phyloP scores from a whole-genome alignment of 1,140 invertebrate genomes.

The Agrypnia vestita region DNA sequence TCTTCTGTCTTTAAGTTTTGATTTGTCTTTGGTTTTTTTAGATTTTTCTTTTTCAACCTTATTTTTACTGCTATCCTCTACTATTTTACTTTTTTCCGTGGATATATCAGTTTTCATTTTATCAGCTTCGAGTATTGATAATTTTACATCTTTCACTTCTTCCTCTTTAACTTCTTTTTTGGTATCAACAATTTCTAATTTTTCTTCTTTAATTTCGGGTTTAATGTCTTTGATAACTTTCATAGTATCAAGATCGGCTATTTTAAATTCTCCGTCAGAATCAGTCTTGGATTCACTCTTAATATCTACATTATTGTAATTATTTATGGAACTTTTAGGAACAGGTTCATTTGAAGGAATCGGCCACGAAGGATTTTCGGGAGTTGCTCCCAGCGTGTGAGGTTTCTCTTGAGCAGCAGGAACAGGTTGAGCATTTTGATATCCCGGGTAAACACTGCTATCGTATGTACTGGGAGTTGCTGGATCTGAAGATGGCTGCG shows the following conservation, averaged over 20 bases:
- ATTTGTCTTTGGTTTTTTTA: conserved; percentile 62
- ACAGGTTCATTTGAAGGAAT: conserved; percentile 29
- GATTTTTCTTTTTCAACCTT: conserved; percentile 66
- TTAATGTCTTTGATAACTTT: conserved; percentile 74
- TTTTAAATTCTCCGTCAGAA: conserved; percentile 73
- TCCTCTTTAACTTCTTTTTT: conserved; percentile 46
- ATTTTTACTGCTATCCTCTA: conserved; percentile 57
- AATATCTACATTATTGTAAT: conserved; percentile 62
- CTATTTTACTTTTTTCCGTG: not conserved
- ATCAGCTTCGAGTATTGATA: conserved; percentile 10
- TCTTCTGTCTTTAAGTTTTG: conserved; percentile 64
- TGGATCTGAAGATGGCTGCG: not conserved
- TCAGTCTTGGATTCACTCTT: conserved; percentile 71
- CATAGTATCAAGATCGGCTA: conserved; percentile 76
- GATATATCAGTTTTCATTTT: conserved; percentile 18
- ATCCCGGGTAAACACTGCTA: conserved; percentile 33
- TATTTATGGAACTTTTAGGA: conserved; percentile 9
- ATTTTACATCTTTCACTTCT: conserved; percentile 32
- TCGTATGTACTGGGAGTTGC: conserved; percentile 5
- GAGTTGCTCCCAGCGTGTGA: not conserved
- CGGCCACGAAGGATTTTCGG: conserved; percentile 6
- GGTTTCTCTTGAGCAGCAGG: conserved; percentile 20
- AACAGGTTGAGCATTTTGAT: not conserved
- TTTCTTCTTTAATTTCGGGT: conserved; percentile 54
- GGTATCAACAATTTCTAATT: conserved; percentile 38